Conservation (phyloP, 2,113 vertebrate genomes). For the Pollachius pollachius region DNA sequence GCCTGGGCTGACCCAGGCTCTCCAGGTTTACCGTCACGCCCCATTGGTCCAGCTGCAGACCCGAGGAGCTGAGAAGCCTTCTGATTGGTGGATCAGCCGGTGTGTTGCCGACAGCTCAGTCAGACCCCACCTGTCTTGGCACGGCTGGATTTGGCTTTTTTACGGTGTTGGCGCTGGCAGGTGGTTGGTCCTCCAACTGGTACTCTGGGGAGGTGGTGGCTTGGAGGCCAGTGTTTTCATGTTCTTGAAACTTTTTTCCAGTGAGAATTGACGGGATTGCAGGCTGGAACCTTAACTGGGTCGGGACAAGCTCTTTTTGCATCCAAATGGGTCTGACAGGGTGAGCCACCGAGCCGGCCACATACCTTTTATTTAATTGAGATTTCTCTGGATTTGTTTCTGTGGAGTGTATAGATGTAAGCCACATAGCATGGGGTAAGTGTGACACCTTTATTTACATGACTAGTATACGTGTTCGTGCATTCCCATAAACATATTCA, state of each 20-base stretch:
- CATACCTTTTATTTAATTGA: too few species aligned
- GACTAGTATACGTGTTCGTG: neutral
- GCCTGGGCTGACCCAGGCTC: conserved; percentile 16
- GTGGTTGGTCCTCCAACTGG: conserved; percentile 1
- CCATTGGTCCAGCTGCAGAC: conserved; percentile 56
- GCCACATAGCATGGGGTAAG: neutral
- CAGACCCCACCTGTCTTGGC: conserved; percentile 25
- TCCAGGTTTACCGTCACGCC: conserved; percentile 11
- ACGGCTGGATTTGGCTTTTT: conserved; percentile 6
- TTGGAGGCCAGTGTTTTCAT: neutral
- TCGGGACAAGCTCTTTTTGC: too few species aligned
- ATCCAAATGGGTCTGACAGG: too few species aligned
- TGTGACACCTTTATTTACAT: neutral
- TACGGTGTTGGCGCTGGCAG: conserved; percentile 7
- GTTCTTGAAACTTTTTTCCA: neutral
- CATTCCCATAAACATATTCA: neutral
- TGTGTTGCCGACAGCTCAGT: conserved; percentile 48
- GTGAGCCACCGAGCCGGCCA: too few species aligned
- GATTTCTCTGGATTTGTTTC: neutral
- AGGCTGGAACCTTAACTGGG: too few species aligned
- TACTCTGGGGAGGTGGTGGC: neutral
- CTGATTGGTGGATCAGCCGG: conserved; percentile 29
- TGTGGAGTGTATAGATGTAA: neutral
- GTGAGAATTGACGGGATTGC: too few species aligned
- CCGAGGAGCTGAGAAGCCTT: conserved; percentile 12